These are phyloP conservation scores for Phenganax stokvisi DNA, from an alignment of 92 coral and sea anemone species.

Conservation along the genomic window DNA sequence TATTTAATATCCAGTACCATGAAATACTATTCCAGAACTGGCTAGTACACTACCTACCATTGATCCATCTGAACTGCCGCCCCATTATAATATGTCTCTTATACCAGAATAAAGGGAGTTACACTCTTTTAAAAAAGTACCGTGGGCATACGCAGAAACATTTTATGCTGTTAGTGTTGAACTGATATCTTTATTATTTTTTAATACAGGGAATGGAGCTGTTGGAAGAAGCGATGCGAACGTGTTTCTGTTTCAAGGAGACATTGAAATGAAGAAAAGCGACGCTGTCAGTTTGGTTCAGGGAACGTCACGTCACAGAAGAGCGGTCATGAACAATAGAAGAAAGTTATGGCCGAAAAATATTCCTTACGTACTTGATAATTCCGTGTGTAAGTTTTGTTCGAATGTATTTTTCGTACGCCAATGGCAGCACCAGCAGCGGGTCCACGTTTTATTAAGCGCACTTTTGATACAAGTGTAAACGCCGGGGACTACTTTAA, in stretches of 20 bases:
- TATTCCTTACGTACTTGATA: conserved; percentile 10
- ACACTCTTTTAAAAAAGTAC: too few species aligned
- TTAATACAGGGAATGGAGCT: neutral
- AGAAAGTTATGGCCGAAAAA: conserved; percentile 2
- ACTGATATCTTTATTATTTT: neutral
- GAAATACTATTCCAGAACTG: too few species aligned
- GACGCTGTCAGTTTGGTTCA: neutral
- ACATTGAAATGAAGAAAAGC: conserved; percentile 7
- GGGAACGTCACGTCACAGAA: conserved; percentile 8
- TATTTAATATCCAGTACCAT: too few species aligned
- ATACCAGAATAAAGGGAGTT: too few species aligned
- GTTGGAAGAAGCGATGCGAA: conserved; percentile 9
- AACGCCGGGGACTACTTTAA: too few species aligned
- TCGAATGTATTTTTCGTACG: neutral
- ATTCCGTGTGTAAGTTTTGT: conserved; percentile 9
- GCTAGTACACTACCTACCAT: too few species aligned
- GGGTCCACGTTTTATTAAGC: neutral
- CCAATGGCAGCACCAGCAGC: neutral
- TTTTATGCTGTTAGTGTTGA: too few species aligned
- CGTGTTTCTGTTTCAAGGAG: conserved; percentile 26
- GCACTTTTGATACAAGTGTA: neutral
- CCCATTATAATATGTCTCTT: too few species aligned
- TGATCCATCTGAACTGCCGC: too few species aligned
- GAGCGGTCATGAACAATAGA: neutral
- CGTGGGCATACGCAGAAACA: too few species aligned